Evolutionary conservation across 2,888 invertebrate species (phyloP), one percentile per base, ranked within the genome.

Genomic region (Limnephilus auricula): DNA sequence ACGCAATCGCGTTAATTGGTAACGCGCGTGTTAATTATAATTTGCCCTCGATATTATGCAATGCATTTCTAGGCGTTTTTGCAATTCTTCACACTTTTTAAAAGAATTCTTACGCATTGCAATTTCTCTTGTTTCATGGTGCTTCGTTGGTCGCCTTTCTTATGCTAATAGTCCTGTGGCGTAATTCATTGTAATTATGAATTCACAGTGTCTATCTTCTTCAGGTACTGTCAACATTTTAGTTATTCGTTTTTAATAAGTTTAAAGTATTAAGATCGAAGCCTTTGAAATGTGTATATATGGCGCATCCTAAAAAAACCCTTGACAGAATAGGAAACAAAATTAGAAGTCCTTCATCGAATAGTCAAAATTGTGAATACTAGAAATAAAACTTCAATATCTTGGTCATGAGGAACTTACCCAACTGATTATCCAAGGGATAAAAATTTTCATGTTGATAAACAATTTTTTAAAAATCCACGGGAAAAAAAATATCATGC

Each of bases 31-130:
- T 34, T n/a, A 18, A 34, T 82, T 82, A 34, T 82, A 82, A 82
- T 34, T 82, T 82, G 82, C 82, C 34, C 32, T 34, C 82, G 34
- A 82, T 82, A 82, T 82, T 82, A 82, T 82, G 18, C 82, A 32
- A 34, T 34, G 82, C 34, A 82, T 82, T 82, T 34, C 34, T 31
- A 13, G 82, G 31, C n/a, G 0, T 34, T 82, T 82, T 82, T 32
- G 34, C 82, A 82, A 82, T 31, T 82, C 34, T 82, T 82, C 82
- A 82, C 32, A 82, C 34, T 34, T 82, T 34, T 82, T 34, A 65
- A 65, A 65, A 65, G 25, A 18, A 65, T 65, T 65, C 65, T 25
- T 65, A 65, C 65, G 65, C 65, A 65, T 65, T 65, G 65, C 65
- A 65, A 65, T 65, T 65, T 65, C 65, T 65, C 65, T 0, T 65